phyloP scores from a whole-genome alignment of 2,888 invertebrate species.

The Sympetrum striolatum region DNA sequence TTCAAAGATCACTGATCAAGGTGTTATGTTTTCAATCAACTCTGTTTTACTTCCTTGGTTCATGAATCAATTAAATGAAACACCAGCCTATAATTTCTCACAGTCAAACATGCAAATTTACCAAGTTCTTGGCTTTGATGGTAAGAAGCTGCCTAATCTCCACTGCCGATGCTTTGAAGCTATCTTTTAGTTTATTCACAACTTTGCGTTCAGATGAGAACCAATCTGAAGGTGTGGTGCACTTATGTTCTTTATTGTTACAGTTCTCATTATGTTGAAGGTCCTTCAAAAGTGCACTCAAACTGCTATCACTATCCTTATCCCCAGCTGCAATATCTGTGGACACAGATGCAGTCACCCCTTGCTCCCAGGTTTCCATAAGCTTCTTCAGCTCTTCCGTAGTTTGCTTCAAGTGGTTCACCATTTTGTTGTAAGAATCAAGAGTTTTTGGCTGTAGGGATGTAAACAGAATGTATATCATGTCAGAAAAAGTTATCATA shows the following conservation, averaged over 20 bases:
- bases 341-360: neutral
- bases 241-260: neutral
- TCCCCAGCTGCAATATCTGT: neutral
- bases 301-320: neutral
- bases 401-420: neutral
- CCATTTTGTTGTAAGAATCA: slow-evolving; percentile 10
- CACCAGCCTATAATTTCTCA: slow-evolving; percentile 9
- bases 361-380: slow-evolving; percentile 11
- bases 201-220: slow-evolving; percentile 4
- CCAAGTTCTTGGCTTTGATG: slow-evolving; percentile 6
- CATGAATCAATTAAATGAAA: neutral
- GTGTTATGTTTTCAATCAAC: neutral
- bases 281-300: slow-evolving; percentile 29
- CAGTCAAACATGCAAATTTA: slow-evolving; percentile 31
- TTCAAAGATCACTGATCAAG: slow-evolving; percentile 25
- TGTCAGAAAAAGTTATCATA: no score
- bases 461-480: neutral
- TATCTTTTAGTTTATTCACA: neutral
- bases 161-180: slow-evolving; percentile 4
- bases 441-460: neutral
- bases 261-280: neutral
- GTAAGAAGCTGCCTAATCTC: slow-evolving; percentile 10
- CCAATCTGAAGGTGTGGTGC: neutral
- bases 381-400: neutral
- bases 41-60: neutral